Base-by-base conservation (phyloP, 2,797 vertebrate species). In the Sebastes jordani region DNA sequence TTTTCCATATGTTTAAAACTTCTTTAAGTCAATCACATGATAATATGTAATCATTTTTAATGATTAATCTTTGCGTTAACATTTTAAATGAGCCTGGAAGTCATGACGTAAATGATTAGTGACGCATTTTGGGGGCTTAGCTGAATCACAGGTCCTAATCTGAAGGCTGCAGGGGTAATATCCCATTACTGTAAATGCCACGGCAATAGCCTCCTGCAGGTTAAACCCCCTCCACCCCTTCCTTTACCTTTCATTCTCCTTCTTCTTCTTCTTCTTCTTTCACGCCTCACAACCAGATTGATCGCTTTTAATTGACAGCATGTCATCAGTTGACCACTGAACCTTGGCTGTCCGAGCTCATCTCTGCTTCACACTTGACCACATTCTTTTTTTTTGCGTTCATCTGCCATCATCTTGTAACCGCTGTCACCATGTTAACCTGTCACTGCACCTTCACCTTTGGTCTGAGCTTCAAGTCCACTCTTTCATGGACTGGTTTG, bases 241-340 rank as follows among this genome's bases (percentile, higher is more conserved):
- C 54, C 62, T 71, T 80, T 76, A 69, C 68, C 72, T 80, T 67
- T 66, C 84, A 74, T 20, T 27, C 63, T 77, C 20, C 42, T 46
- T 46, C 42, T 46, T 46, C 42, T 46, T 46, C 42, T 46, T 74
- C 55, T 68, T 65, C 78, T 29, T 29, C 70, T 83, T 71, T 85
- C 82, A 88, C 23, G 16, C 84, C 72, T 87, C 87, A 81, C 81
- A 79, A 81, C 75, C 74, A 72, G 74, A 92, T 89, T 89, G 91
- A 93, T 93, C 82, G 74, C 73, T 81, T 91, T 85, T 89, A 89
- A 90, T 90, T 93, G 88, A 88, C 87, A 91, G 90, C 89, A 85
- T 88, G 88, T 89, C 89, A 91, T 91, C 92, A 90, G 86, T 80
- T 76, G 80, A 92, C 85, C 89, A 71, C 83, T 85, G 88, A 75